These are phyloP conservation scores for Chironomus tentans DNA, from an alignment of 2,888 invertebrate genomes.

Conservation along the genomic window DNA sequence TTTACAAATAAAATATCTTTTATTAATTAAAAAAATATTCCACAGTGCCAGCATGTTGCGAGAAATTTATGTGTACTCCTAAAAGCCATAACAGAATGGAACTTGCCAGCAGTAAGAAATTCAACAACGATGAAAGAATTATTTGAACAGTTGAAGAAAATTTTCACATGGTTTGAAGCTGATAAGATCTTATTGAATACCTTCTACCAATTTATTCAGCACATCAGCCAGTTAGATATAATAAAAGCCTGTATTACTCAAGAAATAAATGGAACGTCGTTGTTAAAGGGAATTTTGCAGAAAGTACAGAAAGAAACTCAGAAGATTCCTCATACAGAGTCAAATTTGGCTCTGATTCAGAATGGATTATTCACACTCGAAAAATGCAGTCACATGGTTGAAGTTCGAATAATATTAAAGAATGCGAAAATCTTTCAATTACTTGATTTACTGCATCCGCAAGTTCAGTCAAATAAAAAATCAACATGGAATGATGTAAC, in stretches of 20 bases:
- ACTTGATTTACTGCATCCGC: conserved; percentile 33
- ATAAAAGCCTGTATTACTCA: neutral
- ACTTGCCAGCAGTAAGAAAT: neutral
- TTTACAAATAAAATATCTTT: too few relatives aligned
- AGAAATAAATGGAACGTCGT: neutral
- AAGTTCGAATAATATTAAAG: neutral
- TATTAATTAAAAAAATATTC: too few relatives aligned
- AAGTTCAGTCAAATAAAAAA: conserved; percentile 32
- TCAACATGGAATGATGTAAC: conserved; percentile 33
- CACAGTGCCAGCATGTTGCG: neutral
- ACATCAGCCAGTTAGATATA: neutral
- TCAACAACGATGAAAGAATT: neutral
- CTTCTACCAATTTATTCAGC: neutral
- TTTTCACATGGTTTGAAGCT: neutral
- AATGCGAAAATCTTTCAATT: neutral
- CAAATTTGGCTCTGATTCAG: neutral
- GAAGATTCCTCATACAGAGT: neutral
- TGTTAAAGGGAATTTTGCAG: neutral
- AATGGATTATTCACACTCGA: neutral
- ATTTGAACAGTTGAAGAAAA: neutral
- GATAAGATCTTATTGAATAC: neutral
- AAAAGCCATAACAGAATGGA: neutral
- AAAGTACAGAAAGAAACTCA: neutral
- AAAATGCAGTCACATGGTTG: neutral
- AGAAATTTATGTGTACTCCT: neutral